Conservation (phyloP, 2,797 vertebrate genomes). For the Fundulus diaphanus region DNA sequence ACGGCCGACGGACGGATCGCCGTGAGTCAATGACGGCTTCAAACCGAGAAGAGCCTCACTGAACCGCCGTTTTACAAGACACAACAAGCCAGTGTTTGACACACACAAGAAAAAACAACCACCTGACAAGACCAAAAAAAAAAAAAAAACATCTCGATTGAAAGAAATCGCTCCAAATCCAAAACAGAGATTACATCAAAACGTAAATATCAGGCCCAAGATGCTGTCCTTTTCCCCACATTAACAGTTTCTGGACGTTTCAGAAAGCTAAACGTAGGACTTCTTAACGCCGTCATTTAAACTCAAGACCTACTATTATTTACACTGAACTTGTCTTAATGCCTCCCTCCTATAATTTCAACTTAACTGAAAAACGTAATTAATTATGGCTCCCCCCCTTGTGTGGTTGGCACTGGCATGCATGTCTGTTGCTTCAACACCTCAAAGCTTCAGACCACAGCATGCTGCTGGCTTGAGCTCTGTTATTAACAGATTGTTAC, state of each 20-base stretch:
- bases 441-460: neutral
- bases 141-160: too few species aligned
- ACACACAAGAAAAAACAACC: constrained; percentile 5
- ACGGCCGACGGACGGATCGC: constrained; percentile 52
- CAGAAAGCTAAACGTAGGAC: neutral
- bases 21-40: constrained; percentile 52
- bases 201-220: neutral
- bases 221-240: neutral
- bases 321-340: neutral
- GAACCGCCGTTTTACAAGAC: constrained; percentile 15
- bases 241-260: neutral
- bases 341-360: neutral
- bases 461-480: neutral
- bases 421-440: neutral
- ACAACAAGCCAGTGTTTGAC: constrained; percentile 25
- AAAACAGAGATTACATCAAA: neutral
- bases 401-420: neutral
- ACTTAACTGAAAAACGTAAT: neutral
- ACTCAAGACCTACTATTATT: neutral
- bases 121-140: constrained; percentile 15
- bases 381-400: neutral
- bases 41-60: constrained; percentile 6
- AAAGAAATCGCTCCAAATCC: constrained; percentile 4
- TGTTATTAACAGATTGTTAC: neutral
- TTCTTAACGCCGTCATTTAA: neutral